Evolutionary conservation across 2,888 invertebrate species (phyloP).

Genomic region (Cinara cedri): DNA sequence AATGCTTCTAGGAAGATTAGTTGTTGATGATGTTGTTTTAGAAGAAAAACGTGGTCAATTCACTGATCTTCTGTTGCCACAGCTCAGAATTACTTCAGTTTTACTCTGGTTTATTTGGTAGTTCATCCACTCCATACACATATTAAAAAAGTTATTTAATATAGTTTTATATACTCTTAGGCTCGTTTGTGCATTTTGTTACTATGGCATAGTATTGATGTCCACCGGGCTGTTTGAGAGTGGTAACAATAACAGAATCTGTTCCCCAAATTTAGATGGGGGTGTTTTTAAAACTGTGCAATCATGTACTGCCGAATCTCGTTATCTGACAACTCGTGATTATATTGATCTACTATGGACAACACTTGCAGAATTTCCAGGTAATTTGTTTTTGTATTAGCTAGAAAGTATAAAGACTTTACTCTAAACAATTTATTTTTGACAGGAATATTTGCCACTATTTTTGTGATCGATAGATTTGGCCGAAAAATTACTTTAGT

Average conservation of each 20-base stretch:
- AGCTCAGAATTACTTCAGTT: conserved; percentile 81
- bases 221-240: conserved; percentile 90
- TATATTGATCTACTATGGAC: conserved; percentile 94
- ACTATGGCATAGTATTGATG: conserved; percentile 93
- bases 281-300: conserved; percentile 63
- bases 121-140: conserved; percentile 44
- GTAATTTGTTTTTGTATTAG: conserved; percentile 65
- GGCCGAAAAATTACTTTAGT: conserved; percentile 94
- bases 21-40: conserved; percentile 70
- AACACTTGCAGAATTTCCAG: conserved; percentile 92
- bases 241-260: conserved; percentile 58
- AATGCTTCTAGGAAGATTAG: conserved; percentile 83
- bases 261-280: conserved; percentile 36
- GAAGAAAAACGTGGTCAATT: conserved; percentile 74
- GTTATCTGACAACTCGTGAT: conserved; percentile 79
- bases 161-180: conserved; percentile 64
- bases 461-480: conserved; percentile 85
- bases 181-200: conserved; percentile 93
- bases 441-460: conserved; percentile 84
- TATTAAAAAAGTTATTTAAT: conserved; percentile 11
- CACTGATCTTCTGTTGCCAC: conserved; percentile 77
- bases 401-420: too few species aligned
- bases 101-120: conserved; percentile 94
- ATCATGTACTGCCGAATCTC: conserved; percentile 73
- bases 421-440: conserved; percentile 54